Percentiles rank a stretch among this genome's conserved stretches.
Evolutionary conservation across 2,797 vertebrate species (phyloP).

Genomic region (Apogon hyalosoma): DNA sequence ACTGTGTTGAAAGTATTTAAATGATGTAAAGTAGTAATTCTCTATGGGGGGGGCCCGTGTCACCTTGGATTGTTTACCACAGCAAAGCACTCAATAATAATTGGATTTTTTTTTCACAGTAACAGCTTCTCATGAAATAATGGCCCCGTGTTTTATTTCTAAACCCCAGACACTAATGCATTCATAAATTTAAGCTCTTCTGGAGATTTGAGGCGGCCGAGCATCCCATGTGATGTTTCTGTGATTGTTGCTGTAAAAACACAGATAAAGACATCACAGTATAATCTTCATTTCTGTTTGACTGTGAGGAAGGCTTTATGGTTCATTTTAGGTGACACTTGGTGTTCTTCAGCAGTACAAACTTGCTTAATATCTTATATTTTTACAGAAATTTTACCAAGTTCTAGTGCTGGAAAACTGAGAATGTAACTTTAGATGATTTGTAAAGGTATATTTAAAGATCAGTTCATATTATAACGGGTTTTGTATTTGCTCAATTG

Average conservation of each 20-base stretch:
- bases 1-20: constrained; percentile 10
- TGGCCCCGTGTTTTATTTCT: background rate
- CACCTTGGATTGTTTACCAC: constrained; percentile 9
- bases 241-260: constrained; percentile 16
- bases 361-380: background rate
- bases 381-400: background rate
- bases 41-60: background rate
- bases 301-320: background rate
- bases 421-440: too few relatives aligned
- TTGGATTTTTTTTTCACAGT: constrained; percentile 21
- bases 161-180: constrained; percentile 25
- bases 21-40: constrained; percentile 1
- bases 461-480: background rate
- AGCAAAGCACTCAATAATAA: constrained; percentile 10
- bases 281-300: constrained; percentile 21
- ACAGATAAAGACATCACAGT: background rate
- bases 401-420: too few relatives aligned
- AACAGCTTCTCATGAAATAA: constrained; percentile 19
- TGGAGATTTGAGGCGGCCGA: constrained; percentile 22
- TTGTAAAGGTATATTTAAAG: background rate
- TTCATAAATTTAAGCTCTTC: constrained; percentile 33
- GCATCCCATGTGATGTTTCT: constrained; percentile 31
- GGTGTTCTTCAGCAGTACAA: background rate
- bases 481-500: background rate
- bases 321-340: background rate